Evolutionary conservation across 1,140 invertebrate genomes (phyloP), one percentile per base, ranked within the genome.

Genomic region (Drosophila pruinosa): DNA sequence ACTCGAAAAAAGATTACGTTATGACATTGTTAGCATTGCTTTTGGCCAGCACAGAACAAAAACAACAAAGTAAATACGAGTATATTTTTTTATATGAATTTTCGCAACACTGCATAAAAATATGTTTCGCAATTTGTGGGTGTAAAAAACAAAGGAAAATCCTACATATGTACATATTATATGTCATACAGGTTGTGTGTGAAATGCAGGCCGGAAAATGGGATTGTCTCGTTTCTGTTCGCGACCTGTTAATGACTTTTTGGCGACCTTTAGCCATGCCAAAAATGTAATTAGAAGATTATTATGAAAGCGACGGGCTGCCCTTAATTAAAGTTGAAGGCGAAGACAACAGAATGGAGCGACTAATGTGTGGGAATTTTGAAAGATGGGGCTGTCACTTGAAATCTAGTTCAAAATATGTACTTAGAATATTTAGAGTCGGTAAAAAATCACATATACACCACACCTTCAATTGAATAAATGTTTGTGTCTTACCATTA

Each of bases 1-100:
- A 47, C 43, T 47, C 21, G 21, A 10, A 59, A 58, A 59, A 17
- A 48, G 43, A 48, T 59, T 59, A 36, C 43, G 26, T 59, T 59
- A 48, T 59, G 56, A 48, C 56, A 59, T 59, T 48, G 56, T 59
- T 48, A 31, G 28, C 56, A 36, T 48, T 59, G 56, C 56, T 59
- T 59, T 59, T 59, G 43, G 31, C 43, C 56, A 17, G 28, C 54
- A 17, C 22, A 26, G 7, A 28, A 31, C n/a, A 56, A 41, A 24
- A 26, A 21, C 6, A 24, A 17, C 14, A 15, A 26, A 14, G 24
- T 7, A 43, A 43, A 57, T n/a, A 57, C 19, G 34, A 31, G 15
- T 28, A 31, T 4, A 8, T 21, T 19, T 36, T 21, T 34, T 28
- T 31, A 34, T 34, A 4, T 12, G 31, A 12, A 36, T 21, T 50